phyloP scores from a whole-genome alignment of 1,140 invertebrate species.

The Atta cephalotes region DNA sequence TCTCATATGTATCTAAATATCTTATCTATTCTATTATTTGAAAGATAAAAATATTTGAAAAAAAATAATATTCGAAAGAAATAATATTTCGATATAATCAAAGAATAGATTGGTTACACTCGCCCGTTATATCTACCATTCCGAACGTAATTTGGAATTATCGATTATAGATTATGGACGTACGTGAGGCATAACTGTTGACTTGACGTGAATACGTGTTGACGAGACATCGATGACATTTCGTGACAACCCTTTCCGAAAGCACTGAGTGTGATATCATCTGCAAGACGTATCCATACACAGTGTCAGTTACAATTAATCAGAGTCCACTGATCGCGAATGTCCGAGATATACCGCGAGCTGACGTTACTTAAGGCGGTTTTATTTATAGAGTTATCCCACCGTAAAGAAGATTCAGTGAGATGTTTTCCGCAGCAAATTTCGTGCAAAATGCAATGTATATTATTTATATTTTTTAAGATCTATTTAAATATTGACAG shows the following conservation, averaged over 20 bases:
- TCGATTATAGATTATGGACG: slow-evolving; percentile 24
- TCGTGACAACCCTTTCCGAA: slow-evolving; percentile 42
- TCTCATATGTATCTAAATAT: background rate
- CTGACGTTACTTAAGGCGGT: slow-evolving; percentile 32
- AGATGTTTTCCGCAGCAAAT: background rate
- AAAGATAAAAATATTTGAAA: background rate
- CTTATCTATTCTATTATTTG: background rate
- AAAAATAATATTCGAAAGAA: background rate
- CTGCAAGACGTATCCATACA: slow-evolving; percentile 49
- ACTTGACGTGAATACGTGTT: slow-evolving; percentile 5
- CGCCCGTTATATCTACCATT: background rate
- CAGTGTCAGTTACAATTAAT: slow-evolving; percentile 53
- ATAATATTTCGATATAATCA: background rate
- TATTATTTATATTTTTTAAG: background rate
- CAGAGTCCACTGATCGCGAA: slow-evolving; percentile 46
- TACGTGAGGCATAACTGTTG: slow-evolving; percentile 33
- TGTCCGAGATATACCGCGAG: slow-evolving; percentile 8
- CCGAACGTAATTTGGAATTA: background rate
- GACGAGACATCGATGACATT: slow-evolving; percentile 39
- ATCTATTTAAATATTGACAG: background rate
- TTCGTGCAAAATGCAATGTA: background rate
- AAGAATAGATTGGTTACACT: background rate
- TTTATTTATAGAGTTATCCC: slow-evolving; percentile 50
- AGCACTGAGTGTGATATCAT: slow-evolving; percentile 49
- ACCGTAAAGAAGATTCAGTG: background rate